phyloP scores from a whole-genome alignment of 1,140 invertebrate species.

The Papilio machaon region DNA sequence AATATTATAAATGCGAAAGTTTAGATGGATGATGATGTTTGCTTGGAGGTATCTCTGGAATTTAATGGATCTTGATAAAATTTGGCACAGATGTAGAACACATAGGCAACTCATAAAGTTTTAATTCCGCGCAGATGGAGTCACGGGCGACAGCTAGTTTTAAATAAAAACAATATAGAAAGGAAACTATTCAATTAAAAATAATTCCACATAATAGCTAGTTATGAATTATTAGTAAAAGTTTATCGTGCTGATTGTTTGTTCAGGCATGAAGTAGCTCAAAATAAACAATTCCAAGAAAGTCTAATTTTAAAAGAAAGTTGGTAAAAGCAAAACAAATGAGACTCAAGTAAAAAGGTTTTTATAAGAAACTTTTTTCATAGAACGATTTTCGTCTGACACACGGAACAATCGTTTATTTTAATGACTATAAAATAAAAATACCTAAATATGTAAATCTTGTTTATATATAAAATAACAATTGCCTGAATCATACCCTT shows the following conservation, averaged over 20 bases:
- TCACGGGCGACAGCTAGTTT: too few relatives aligned
- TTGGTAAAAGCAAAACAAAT: slow-evolving; percentile 32
- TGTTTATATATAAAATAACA: not conserved
- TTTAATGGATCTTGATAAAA: too few relatives aligned
- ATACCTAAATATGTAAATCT: not conserved
- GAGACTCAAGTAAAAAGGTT: slow-evolving; percentile 31
- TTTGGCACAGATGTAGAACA: too few relatives aligned
- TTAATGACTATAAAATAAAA: not conserved
- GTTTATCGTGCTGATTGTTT: not conserved
- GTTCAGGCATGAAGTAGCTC: not conserved
- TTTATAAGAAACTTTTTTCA: slow-evolving; percentile 27
- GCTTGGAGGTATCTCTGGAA: too few relatives aligned
- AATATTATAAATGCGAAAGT: too few relatives aligned
- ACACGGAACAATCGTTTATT: slow-evolving; percentile 11
- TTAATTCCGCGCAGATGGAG: too few relatives aligned
- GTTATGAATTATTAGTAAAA: not conserved
- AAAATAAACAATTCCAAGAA: slow-evolving; percentile 14
- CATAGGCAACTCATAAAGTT: too few relatives aligned
- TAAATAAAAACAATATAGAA: too few relatives aligned
- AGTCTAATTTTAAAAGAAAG: slow-evolving; percentile 7
- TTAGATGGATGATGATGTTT: too few relatives aligned
- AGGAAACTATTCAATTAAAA: too few relatives aligned
- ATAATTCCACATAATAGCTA: not conserved
- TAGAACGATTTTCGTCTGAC: slow-evolving; percentile 17
- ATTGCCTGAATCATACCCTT: too few relatives aligned